Percentiles rank a stretch among this genome's conserved stretches.
These are phyloP conservation scores for Phengaris alcon DNA, from an alignment of 2,888 invertebrate species.

Conservation along the genomic window DNA sequence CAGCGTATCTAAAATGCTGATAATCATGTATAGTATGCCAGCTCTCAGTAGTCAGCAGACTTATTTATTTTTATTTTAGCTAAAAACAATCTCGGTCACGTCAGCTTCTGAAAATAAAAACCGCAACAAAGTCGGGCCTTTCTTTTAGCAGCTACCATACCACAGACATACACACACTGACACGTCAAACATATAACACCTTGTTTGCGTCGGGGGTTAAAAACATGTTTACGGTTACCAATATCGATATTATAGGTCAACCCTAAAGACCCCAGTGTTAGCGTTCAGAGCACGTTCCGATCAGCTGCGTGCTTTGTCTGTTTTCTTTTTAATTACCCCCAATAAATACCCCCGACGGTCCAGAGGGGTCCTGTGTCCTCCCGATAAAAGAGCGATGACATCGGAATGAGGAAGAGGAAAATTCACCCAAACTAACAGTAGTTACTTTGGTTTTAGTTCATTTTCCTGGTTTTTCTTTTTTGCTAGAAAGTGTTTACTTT, in stretches of 20 bases:
- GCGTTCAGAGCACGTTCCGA: constrained; percentile 64
- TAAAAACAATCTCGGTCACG: too few relatives aligned
- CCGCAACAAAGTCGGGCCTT: too few relatives aligned
- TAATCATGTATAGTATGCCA: too few relatives aligned
- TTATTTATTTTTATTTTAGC: too few relatives aligned
- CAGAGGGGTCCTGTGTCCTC: not conserved
- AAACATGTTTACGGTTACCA: constrained; percentile 30
- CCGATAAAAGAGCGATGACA: not conserved
- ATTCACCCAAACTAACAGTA: not conserved
- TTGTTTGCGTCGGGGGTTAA: too few relatives aligned
- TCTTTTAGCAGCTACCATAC: too few relatives aligned
- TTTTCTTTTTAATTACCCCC: constrained; percentile 75
- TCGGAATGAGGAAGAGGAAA: not conserved
- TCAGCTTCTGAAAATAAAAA: too few relatives aligned
- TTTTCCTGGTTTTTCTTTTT: not conserved
- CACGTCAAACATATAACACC: too few relatives aligned
- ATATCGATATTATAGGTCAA: constrained; percentile 40
- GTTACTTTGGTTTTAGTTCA: not conserved
- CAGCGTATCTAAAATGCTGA: too few relatives aligned
- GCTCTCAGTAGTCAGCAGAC: too few relatives aligned
- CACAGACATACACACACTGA: too few relatives aligned
- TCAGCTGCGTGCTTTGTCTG: constrained; percentile 73
- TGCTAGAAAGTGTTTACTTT: too few relatives aligned
- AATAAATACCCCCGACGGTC: constrained; percentile 63
- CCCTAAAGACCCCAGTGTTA: constrained; percentile 47